phyloP scores from a whole-genome alignment of 1,140 invertebrate genomes.

The Nasonia longicornis region DNA sequence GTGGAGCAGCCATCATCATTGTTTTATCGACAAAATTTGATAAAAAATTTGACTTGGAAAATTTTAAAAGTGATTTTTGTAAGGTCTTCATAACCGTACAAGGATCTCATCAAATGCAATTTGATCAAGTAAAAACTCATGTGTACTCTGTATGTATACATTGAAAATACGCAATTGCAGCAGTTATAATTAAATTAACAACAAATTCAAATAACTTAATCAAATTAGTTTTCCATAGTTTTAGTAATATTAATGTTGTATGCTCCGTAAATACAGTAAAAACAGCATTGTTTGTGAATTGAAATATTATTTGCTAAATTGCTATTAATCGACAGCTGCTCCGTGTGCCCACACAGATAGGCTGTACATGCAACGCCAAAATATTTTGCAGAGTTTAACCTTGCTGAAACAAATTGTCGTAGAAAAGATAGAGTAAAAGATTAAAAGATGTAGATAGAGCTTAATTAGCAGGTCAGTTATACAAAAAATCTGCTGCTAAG shows the following conservation, averaged over 20 bases:
- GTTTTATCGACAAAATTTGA: constrained; percentile 27
- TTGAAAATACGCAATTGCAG: neutral
- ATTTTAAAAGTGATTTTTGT: neutral
- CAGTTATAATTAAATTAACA: constrained; percentile 24
- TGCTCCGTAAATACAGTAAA: neutral
- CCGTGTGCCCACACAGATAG: constrained; percentile 66
- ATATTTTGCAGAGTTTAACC: constrained; percentile 63
- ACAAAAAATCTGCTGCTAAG: constrained; percentile 42
- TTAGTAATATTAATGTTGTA: constrained; percentile 24
- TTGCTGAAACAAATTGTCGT: constrained; percentile 68
- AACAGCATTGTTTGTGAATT: neutral
- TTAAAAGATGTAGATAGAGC: constrained; percentile 41
- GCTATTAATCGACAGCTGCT: constrained; percentile 65
- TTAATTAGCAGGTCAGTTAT: constrained; percentile 53
- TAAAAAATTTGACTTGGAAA: neutral
- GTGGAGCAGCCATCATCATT: constrained; percentile 64
- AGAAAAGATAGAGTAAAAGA: constrained; percentile 53
- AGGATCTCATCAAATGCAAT: neutral
- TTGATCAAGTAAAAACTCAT: no score
- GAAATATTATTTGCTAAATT: constrained; percentile 42
- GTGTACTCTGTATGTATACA: neutral
- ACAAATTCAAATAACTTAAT: neutral
- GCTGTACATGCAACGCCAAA: constrained; percentile 69
- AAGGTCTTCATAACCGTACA: neutral
- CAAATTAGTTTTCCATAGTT: constrained; percentile 16